These are phyloP conservation scores for Peromyscus eremicus DNA, from an alignment of 2,797 vertebrate genomes.

Conservation along the genomic window DNA sequence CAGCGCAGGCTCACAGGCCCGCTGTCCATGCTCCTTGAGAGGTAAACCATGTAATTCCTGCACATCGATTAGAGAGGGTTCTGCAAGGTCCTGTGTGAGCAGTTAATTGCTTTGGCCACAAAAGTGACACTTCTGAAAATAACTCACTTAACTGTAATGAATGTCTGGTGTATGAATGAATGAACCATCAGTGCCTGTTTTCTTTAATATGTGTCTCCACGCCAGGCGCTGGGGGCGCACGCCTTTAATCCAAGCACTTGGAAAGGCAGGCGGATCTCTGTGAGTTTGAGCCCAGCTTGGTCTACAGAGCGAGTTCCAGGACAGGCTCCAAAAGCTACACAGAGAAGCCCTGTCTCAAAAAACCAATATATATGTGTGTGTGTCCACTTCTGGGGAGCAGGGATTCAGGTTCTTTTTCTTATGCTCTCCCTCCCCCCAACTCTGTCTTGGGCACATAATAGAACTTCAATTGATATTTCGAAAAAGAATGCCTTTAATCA, in stretches of 20 bases:
- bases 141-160: neutral
- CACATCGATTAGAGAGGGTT: neutral
- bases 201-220: constrained; percentile 7
- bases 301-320: no score
- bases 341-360: no score
- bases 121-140: neutral
- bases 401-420: neutral
- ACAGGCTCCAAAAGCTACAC: no score
- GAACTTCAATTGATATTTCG: neutral
- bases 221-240: no score
- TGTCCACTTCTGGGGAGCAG: neutral
- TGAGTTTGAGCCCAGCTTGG: no score
- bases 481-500: constrained; percentile 16
- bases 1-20: fast-evolving
- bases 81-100: neutral
- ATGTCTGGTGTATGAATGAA: neutral
- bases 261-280: no score
- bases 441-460: neutral
- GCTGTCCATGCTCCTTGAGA: neutral
- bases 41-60: neutral
- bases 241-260: no score
- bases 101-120: neutral
- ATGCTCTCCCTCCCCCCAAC: neutral
- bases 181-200: neutral
- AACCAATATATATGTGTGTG: no score